Evolutionary conservation across 1,140 invertebrate genomes (phyloP).

Genomic region (Lutraria rhynchaena): DNA sequence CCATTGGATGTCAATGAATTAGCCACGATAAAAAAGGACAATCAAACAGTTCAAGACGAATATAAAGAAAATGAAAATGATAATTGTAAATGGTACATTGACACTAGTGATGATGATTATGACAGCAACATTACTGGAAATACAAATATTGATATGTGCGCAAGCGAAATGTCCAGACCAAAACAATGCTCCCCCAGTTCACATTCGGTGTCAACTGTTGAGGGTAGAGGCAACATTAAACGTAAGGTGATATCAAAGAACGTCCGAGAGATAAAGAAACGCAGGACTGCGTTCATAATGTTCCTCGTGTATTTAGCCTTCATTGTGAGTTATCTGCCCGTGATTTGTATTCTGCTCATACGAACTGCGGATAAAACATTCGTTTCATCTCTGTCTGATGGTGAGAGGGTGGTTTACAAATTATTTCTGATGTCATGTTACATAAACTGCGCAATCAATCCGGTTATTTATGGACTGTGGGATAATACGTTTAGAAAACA

Average conservation of each 20-base stretch:
- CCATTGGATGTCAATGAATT: not conserved
- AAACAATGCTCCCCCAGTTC: not conserved
- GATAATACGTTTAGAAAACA: not conserved
- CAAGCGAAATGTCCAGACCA: not conserved
- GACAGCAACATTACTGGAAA: not conserved
- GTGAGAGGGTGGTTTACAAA: slow-evolving; percentile 7
- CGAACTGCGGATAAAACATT: slow-evolving; percentile 6
- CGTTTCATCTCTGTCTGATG: not conserved
- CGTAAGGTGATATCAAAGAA: not conserved
- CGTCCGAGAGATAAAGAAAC: not conserved
- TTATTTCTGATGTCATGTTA: slow-evolving; percentile 39
- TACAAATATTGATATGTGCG: not conserved
- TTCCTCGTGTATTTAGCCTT: slow-evolving; percentile 35
- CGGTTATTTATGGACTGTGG: slow-evolving; percentile 41
- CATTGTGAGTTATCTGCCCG: slow-evolving; percentile 36
- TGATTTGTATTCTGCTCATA: slow-evolving; percentile 1
- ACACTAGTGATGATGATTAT: not conserved
- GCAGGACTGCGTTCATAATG: slow-evolving; percentile 34
- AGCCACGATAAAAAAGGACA: not conserved
- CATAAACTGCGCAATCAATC: slow-evolving; percentile 31
- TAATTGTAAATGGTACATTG: not conserved
- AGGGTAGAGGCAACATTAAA: not conserved
- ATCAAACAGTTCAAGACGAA: not conserved
- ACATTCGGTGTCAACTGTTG: not conserved
- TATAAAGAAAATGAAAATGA: not conserved